Conservation (phyloP, 2,888 invertebrate species). For the Tetheella fluctuosa region DNA sequence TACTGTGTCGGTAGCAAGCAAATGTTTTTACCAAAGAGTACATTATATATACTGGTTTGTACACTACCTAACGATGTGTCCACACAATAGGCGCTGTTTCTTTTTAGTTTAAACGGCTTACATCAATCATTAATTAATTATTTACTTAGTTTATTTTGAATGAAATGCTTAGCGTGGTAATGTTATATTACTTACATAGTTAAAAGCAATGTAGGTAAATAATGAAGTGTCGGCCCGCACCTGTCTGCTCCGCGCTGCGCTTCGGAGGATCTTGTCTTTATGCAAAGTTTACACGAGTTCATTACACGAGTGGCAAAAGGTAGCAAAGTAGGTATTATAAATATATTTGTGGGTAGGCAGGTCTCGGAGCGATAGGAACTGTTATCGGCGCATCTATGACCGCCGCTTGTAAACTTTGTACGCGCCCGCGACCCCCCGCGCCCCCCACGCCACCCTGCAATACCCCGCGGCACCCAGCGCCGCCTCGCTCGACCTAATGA, state of each 20-base stretch:
- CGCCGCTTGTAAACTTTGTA: neutral
- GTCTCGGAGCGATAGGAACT: neutral
- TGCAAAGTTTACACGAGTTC: neutral
- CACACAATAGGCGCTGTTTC: neutral
- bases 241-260: neutral
- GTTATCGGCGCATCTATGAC: conserved; percentile 2
- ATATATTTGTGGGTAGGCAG: neutral
- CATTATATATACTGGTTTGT: neutral
- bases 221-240: neutral
- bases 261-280: neutral
- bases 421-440: neutral
- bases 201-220: too few species aligned
- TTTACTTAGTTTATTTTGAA: neutral
- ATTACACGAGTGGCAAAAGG: neutral
- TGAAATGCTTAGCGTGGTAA: neutral
- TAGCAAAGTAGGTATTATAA: neutral
- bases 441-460: neutral
- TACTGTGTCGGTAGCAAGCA: too few species aligned
- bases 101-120: neutral
- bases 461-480: neutral
- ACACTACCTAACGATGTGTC: neutral
- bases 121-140: neutral
- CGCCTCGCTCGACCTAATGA: conserved; percentile 14
- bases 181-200: too few species aligned
- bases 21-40: too few species aligned